These are phyloP conservation scores for Pempheris klunzingeri DNA, from an alignment of 2,797 vertebrate species.

Conservation along the genomic window DNA sequence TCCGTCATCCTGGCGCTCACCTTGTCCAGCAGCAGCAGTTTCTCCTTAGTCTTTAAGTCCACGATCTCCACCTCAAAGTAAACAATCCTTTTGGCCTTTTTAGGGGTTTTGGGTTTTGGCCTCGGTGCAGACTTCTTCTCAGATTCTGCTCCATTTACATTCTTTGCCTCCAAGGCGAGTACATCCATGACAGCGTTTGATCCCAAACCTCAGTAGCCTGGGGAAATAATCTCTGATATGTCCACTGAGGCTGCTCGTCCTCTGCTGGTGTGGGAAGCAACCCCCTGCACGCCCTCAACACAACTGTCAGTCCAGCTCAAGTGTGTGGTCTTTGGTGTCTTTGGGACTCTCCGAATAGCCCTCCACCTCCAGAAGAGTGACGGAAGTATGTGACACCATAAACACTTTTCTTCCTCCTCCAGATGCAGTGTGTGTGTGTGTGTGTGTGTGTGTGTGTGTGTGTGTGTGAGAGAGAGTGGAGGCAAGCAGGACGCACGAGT, in stretches of 20 bases:
- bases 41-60: conserved; percentile 91
- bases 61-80: conserved; percentile 97
- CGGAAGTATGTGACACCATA: conserved; percentile 43
- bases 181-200: conserved; percentile 82
- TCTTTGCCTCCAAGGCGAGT: conserved; percentile 87
- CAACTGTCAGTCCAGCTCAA: conserved; percentile 55
- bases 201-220: conserved; percentile 49
- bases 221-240: conserved; percentile 41
- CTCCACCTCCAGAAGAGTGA: conserved; percentile 50
- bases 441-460: background rate
- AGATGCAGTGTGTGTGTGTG: conserved; percentile 1
- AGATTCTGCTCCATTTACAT: conserved; percentile 47
- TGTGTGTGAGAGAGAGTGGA: background rate
- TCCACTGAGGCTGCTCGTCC: conserved; percentile 44
- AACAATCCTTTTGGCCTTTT: conserved; percentile 92
- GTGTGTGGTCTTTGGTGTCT: conserved; percentile 58
- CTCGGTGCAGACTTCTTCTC: conserved; percentile 75
- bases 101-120: conserved; percentile 83
- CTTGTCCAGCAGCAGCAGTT: conserved; percentile 95
- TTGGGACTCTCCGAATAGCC: conserved; percentile 62
- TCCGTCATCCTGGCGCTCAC: conserved; percentile 74
- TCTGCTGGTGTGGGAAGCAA: conserved; percentile 34
- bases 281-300: conserved; percentile 31
- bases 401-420: conserved; percentile 33
- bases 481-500: too few species aligned